Conservation (phyloP, 2,797 vertebrate genomes). For the Anniella stebbinsi region DNA sequence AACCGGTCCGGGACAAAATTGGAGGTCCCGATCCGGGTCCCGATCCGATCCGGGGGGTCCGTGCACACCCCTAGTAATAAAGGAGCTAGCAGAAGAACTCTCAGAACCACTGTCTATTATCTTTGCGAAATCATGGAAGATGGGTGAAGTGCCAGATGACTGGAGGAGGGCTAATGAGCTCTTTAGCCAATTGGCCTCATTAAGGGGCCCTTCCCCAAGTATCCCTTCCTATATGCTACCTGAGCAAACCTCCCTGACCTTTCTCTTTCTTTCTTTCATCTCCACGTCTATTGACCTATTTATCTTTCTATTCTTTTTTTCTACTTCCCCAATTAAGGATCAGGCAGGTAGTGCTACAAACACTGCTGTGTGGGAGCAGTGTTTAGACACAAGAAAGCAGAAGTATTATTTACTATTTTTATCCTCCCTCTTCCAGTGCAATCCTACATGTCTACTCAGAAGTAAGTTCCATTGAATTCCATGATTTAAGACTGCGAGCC, state of each 20-base stretch:
- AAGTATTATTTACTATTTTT: not conserved
- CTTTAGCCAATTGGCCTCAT: not conserved
- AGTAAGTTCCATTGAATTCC: not conserved
- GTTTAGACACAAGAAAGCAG: not conserved
- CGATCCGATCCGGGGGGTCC: no score
- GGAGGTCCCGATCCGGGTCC: no score
- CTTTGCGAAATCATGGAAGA: no score
- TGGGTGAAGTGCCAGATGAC: no score
- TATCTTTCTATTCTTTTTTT: not conserved
- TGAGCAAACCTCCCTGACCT: not conserved
- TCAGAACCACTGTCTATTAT: no score
- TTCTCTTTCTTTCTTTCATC: no score
- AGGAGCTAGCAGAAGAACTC: no score
- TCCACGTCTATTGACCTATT: no score
- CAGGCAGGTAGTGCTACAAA: not conserved
- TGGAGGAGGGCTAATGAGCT: no score
- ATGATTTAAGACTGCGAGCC: not conserved
- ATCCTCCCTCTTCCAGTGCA: not conserved
- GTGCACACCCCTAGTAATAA: no score
- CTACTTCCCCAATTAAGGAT: not conserved
- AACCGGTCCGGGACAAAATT: no score
- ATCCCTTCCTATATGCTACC: not conserved
- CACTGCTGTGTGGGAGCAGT: no score
- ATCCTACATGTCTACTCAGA: not conserved
- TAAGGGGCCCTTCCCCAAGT: not conserved